Evolutionary conservation across 2,888 invertebrate species (phyloP), one percentile per base, ranked within the genome.

Genomic region (Limnephilus lunatus): DNA sequence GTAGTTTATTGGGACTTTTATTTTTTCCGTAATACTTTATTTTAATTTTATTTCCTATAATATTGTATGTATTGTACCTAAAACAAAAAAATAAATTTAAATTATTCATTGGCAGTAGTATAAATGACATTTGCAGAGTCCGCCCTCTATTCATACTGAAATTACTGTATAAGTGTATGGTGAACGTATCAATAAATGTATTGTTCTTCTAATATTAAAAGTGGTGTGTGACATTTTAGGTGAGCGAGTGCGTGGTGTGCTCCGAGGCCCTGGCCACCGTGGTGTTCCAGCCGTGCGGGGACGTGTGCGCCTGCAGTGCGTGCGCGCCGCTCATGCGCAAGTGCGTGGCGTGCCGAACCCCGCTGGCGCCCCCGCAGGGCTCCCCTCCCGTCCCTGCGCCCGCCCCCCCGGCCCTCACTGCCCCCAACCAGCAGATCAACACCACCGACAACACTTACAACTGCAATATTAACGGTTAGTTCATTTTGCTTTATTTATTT

Each of bases 281-380:
- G 91, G 97, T 99, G 95, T 99, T 99, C 96, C 98, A 98, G 94
- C 99, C 99, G 44, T 99, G 99, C 96, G 98, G 98, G 90, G 99
- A 99, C 96, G 98, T 99, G 97, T 98, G 98, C 96, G 98, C 98
- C 32, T 99, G 99, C 96, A 95, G 95, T 86, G 95, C 97, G 94
- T 99, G 99, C 96, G 98, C 99, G 93, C 97, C 98, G 94, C 97
- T 99, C 94, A 99, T 99, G 99, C 99, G 99, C 96, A 99, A 99
- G 96, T 99, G 99, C 96, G 99, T 99, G 30, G 98, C 98, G 95
- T 99, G 99, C 95, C 97, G 99, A 94, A 97, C 98, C 88, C 98
- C 98, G 95, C 95, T 96, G 86, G 96, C 96, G 19, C 68, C 68
- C 68, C 25, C 25, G 68, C 68, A 68, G 68, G 68, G 68, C 68